These are phyloP conservation scores for Mirounga angustirostris DNA, from an alignment of 2,113 vertebrate species.

Conservation along the genomic window DNA sequence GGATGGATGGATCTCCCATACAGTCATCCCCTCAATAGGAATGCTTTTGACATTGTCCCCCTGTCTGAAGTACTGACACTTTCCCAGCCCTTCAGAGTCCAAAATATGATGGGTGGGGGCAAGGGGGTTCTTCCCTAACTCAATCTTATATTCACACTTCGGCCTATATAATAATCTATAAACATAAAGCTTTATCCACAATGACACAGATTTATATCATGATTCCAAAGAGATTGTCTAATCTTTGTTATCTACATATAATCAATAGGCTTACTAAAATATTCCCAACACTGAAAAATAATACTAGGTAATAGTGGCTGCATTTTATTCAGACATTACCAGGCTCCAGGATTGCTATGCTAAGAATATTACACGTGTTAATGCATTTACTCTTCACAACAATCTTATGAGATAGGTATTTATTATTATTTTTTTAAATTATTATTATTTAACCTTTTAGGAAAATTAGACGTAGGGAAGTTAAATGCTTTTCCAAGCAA, in stretches of 20 bases:
- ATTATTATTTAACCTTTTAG: conserved; percentile 44
- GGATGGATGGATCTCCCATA: neutral
- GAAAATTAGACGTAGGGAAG: neutral
- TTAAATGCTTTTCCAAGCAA: conserved; percentile 6
- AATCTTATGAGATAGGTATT: neutral
- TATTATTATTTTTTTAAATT: neutral
- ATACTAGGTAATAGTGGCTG: neutral
- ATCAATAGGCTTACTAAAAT: neutral
- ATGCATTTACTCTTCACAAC: neutral
- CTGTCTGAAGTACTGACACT: neutral
- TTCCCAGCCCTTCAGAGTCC: neutral
- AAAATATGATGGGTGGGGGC: fast-evolving
- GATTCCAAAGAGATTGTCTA: neutral
- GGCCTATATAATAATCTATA: neutral
- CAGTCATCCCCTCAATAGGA: neutral
- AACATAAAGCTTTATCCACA: neutral
- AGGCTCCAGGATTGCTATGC: neutral
- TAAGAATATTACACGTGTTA: neutral
- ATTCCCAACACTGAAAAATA: neutral
- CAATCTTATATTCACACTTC: neutral
- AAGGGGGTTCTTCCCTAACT: neutral
- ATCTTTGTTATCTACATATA: neutral
- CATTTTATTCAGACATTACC: neutral
- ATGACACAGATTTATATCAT: neutral
- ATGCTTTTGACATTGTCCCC: neutral